phyloP scores from a whole-genome alignment of 1,140 invertebrate species.

The Macrobrachium rosenbergii region DNA sequence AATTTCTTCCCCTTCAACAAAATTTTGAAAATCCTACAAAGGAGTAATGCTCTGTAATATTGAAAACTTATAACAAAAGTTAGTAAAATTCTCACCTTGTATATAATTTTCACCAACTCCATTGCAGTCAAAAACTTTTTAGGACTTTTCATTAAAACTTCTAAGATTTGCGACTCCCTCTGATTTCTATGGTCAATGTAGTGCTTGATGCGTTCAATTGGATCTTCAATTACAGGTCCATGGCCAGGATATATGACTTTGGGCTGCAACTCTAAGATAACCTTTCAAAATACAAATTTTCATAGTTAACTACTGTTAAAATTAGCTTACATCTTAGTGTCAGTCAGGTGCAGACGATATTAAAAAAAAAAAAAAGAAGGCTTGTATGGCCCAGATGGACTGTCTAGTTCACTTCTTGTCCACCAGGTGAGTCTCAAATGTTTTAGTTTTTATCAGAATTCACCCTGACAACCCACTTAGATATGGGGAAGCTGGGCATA shows the following conservation, averaged over 20 bases:
- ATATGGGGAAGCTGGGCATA: no score
- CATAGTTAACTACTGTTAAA: not conserved
- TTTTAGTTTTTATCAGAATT: no score
- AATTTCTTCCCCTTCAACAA: no score
- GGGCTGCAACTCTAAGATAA: conserved; percentile 83
- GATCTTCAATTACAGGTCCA: conserved; percentile 86
- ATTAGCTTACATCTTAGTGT: no score
- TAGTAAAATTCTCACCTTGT: conserved; percentile 71
- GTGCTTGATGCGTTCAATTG: conserved; percentile 79
- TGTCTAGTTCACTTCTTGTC: no score
- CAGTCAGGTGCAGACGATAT: no score
- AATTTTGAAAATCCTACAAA: not conserved
- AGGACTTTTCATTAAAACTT: conserved; percentile 73
- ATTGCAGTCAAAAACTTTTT: conserved; percentile 75
- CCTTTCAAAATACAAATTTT: conserved; percentile 69
- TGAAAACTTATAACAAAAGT: not conserved
- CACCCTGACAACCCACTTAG: no score
- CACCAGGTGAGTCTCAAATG: no score
- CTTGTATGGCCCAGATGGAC: no score
- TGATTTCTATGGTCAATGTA: conserved; percentile 89
- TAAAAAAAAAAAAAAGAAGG: no score
- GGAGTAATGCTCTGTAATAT: no score
- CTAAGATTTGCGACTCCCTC: conserved; percentile 89
- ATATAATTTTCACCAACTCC: conserved; percentile 86
- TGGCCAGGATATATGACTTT: conserved; percentile 92